Evolutionary conservation across 2,797 vertebrate genomes (phyloP).

Genomic region (Rhodeus uyekii): DNA sequence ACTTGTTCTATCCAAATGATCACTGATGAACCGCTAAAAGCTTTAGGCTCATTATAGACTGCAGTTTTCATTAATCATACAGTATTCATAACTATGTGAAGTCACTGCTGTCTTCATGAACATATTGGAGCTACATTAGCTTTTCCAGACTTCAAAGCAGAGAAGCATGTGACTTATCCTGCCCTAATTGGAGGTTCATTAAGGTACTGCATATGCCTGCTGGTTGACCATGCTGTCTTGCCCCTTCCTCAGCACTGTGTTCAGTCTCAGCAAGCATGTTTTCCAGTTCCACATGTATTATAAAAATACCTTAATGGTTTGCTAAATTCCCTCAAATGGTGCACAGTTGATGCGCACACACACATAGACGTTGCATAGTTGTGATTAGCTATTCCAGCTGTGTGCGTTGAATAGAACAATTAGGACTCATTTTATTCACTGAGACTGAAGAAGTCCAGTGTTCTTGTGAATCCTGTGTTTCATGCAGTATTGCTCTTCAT

Average conservation of each 20-base stretch:
- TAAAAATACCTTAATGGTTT: not conserved
- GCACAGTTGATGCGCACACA: not conserved
- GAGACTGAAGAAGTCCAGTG: constrained; percentile 67
- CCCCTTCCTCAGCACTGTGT: not conserved
- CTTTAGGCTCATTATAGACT: constrained; percentile 8
- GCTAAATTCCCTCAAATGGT: not conserved
- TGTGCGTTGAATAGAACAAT: constrained; percentile 53
- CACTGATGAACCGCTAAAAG: constrained; percentile 32
- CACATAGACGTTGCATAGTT: not conserved
- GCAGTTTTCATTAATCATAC: constrained; percentile 6
- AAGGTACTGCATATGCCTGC: constrained; percentile 68
- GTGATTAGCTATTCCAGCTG: constrained; percentile 59
- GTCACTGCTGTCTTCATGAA: constrained; percentile 8
- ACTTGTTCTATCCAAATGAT: constrained; percentile 22
- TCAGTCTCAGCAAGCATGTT: constrained; percentile 25
- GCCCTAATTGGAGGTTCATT: constrained; percentile 79
- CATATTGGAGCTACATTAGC: constrained; percentile 67
- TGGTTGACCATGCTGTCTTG: constrained; percentile 46
- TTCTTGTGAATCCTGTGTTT: constrained; percentile 52
- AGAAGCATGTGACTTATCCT: constrained; percentile 71
- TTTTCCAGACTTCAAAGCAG: constrained; percentile 73
- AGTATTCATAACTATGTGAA: not conserved
- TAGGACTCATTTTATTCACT: constrained; percentile 63
- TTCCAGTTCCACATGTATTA: not conserved
- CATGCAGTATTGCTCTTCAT: constrained; percentile 66